A percentile compares a stretch with the other conserved stretches of the same genome.
Conservation (phyloP, 2,888 invertebrate species). For the Cataglyphis livida region DNA sequence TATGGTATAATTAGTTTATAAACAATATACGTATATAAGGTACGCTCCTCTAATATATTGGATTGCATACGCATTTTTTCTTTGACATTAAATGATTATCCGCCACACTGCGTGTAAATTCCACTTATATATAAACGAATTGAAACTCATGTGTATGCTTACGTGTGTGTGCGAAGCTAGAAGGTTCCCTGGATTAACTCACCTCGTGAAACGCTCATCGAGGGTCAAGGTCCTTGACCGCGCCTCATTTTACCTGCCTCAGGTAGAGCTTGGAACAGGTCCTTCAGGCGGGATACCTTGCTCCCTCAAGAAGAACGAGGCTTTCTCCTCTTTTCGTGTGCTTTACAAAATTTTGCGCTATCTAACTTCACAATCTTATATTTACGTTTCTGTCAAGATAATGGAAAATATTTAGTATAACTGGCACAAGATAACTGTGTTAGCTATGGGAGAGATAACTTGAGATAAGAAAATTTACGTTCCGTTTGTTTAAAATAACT, state of each 20-base stretch:
- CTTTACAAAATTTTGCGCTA: neutral
- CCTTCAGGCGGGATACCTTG: slow-evolving; percentile 46
- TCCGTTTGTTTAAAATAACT: neutral
- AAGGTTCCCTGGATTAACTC: slow-evolving; percentile 55
- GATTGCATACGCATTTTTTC: neutral
- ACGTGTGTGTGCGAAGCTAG: neutral
- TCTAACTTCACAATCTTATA: neutral
- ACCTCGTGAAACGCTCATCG: slow-evolving; percentile 61
- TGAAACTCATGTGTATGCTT: neutral
- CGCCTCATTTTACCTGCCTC: slow-evolving; percentile 65
- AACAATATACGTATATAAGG: no score
- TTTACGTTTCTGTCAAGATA: slow-evolving; percentile 3
- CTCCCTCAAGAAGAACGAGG: neutral
- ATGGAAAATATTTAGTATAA: neutral
- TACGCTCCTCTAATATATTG: no score
- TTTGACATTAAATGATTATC: neutral
- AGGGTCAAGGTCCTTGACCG: slow-evolving; percentile 80
- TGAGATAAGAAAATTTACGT: neutral
- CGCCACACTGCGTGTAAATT: neutral
- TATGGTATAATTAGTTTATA: no score
- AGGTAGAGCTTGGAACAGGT: slow-evolving; percentile 69
- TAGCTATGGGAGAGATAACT: neutral
- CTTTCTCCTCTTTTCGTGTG: neutral
- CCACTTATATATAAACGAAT: neutral
- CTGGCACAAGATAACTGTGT: neutral